Percentiles rank a stretch among this genome's conserved stretches.
Evolutionary conservation across 2,888 invertebrate genomes (phyloP).

Genomic region (Hypselothyrea guttata): DNA sequence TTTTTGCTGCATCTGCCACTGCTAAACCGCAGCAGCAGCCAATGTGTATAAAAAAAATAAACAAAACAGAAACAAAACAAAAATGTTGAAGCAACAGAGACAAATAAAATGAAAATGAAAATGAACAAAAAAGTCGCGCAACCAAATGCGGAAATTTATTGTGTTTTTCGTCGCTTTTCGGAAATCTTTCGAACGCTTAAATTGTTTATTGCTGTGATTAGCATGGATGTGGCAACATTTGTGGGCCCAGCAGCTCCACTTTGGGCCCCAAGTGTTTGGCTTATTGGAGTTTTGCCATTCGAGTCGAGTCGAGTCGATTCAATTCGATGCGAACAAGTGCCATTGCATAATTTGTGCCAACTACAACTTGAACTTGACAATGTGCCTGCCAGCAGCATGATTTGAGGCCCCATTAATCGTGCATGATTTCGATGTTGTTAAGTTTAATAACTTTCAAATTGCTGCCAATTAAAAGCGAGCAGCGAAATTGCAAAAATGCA

Average conservation of each 20-base stretch:
- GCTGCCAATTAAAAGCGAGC: conserved; percentile 58
- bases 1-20: conserved; percentile 39
- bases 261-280: conserved; percentile 41
- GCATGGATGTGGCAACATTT: conserved; percentile 62
- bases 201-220: conserved; percentile 75
- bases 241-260: conserved; percentile 26
- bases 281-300: conserved; percentile 21
- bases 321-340: conserved; percentile 32
- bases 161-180: conserved; percentile 60
- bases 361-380: conserved; percentile 72
- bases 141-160: conserved; percentile 75
- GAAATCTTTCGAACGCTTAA: conserved; percentile 70
- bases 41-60: conserved; percentile 25
- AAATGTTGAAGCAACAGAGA: conserved; percentile 20
- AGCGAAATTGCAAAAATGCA: conserved; percentile 59
- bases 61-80: conserved; percentile 8
- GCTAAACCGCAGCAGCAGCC: conserved; percentile 38
- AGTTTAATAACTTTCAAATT: conserved; percentile 68
- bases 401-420: conserved; percentile 53
- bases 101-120: conserved; percentile 3
- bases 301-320: too few species aligned
- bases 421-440: conserved; percentile 48
- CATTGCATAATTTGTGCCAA: conserved; percentile 60
- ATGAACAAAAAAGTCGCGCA: conserved; percentile 43
- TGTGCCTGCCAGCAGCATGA: conserved; percentile 37